Evolutionary conservation across 2,888 invertebrate genomes (phyloP), one percentile per base, ranked within the genome.

Genomic region (Yponomeuta malinellus): DNA sequence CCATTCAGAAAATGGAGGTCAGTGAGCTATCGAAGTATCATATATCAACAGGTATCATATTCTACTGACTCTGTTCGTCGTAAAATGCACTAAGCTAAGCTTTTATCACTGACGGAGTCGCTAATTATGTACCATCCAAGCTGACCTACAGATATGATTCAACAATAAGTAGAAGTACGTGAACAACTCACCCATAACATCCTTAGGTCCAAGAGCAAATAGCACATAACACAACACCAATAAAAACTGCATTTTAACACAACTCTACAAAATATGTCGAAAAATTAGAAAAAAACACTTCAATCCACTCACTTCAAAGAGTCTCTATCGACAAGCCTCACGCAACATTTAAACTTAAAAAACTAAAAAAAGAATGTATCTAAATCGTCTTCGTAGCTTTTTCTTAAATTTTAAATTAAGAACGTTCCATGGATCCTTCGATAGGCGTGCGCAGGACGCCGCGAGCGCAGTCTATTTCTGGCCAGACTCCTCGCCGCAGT

Each of bases 381-480:
- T 3, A 29, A 65, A 65, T 12, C 10, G 65, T 65, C 23, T n/a
- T 64, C 65, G 65, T 33, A 12, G 63, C 63, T 37, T 33, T 52
- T 69, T 63, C 63, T 70, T 63, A 68, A 71, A 71, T 31, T 81
- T 81, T 78, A 76, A 82, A 77, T 80, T 76, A 77, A 73, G 76
- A 79, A 77, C 74, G 76, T 77, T 79, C 79, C 81, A 81, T 83
- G 76, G 79, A 85, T 85, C 85, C 84, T 84, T 81, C 72, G 77
- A 79, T 78, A 72, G 74, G 73, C 74, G 72, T 75, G 78, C 78
- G 77, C 84, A 83, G 84, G 87, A 87, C 69, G 73, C 72, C 74
- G 77, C 75, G 78, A 81, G 89, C 83, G 78, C 83, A 76, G 77
- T 89, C 91, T 91, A 91, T 91, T 91, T 90, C 84, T 85, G 87